Base-by-base conservation (phyloP, 2,113 vertebrate species). In the Phocoena phocoena region DNA sequence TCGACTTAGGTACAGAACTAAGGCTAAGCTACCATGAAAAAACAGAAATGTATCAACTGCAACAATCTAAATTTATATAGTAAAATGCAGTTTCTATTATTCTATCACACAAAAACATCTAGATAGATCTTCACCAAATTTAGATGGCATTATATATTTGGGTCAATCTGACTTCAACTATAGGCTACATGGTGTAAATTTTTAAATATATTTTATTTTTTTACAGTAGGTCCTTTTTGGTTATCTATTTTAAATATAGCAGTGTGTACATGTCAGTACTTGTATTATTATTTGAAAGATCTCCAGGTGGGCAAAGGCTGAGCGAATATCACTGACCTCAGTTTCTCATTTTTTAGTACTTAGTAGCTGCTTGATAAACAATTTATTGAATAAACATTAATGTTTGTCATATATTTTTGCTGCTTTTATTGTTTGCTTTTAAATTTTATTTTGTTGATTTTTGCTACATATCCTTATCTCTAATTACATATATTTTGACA, bases 151-250 rank as follows among this genome's bases (percentile, higher is more conserved):
- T 53, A 55, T 20, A 31, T 58, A 2, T 31, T 18, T 55, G 62
- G 17, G 31, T 11, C 55, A 20, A 63, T 10, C 10, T 50, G 14
- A 84, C 63, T 53, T 28, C n/a, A 82, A 21, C 70, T 14, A 2
- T 0, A 5, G 71, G 76, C 76, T 14, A 2, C 23, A 7, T 0
- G 26, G 8, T 2, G 0, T 23, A 26, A 36, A 80, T 6, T 7
- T 36, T 20, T 74, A 31, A 11, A 15, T 17, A 53, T 28, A 10
- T 31, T 47, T 76, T 47, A 76, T 25, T 31, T 47, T 76, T 76
- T 47, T 76, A 47, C 15, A 31, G 73, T 76, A 76, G 73, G 17
- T 31, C 44, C 4, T 31, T 76, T 3, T 18, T 47, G 14, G 28
- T 10, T 76, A 76, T 44, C 71, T 74, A 47, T 47, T 76, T 47